A percentile compares a stretch with the other conserved stretches of the same genome.
Conservation (phyloP, 2,797 vertebrate genomes). For the Falco biarmicus region DNA sequence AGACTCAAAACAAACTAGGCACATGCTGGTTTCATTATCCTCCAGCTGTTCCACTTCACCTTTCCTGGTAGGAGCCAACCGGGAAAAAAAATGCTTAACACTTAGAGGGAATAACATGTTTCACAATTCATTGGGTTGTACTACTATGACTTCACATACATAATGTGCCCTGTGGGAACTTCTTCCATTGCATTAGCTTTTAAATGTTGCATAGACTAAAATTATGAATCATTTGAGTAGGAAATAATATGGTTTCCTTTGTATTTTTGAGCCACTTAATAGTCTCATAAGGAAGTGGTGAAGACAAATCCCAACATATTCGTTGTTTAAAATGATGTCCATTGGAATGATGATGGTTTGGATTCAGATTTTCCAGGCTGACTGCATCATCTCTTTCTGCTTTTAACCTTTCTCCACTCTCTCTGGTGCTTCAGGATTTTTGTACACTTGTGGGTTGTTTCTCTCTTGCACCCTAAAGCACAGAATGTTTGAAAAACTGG, state of each 20-base stretch:
- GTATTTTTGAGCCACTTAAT: neutral
- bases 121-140: slow-evolving; percentile 50
- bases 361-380: neutral
- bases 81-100: slow-evolving; percentile 55
- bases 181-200: slow-evolving; percentile 11
- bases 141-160: slow-evolving; percentile 24
- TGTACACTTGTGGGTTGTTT: neutral
- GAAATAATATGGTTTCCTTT: neutral
- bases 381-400: neutral
- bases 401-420: neutral
- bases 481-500: neutral
- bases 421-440: neutral
- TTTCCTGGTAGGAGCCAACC: slow-evolving; percentile 63
- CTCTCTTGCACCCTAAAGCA: neutral
- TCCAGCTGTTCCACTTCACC: slow-evolving; percentile 71
- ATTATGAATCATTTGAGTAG: neutral
- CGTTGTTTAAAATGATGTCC: neutral
- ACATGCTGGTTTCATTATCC: slow-evolving; percentile 74
- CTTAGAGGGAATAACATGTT: slow-evolving; percentile 58
- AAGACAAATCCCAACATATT: neutral
- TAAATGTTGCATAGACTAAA: slow-evolving; percentile 3
- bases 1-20: slow-evolving; percentile 65
- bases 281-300: neutral
- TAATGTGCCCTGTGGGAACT: slow-evolving; percentile 37
- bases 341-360: neutral